phyloP scores from a whole-genome alignment of 2,888 invertebrate genomes.

The Pachycephus smyrnensis region DNA sequence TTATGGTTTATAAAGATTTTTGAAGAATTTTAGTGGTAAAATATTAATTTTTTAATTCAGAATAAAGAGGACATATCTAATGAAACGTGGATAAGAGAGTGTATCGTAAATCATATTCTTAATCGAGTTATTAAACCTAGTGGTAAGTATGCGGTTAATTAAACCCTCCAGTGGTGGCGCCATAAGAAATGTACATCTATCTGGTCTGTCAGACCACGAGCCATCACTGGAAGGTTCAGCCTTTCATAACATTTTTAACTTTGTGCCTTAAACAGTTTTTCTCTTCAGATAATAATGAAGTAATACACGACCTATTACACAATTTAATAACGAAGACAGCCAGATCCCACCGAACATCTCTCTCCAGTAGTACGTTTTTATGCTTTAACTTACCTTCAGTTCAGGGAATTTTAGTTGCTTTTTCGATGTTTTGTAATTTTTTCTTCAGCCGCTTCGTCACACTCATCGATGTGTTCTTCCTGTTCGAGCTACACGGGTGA shows the following conservation, averaged over 20 bases:
- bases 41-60: neutral
- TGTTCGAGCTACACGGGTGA: neutral
- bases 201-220: neutral
- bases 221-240: neutral
- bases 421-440: neutral
- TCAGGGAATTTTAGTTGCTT: neutral
- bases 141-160: neutral
- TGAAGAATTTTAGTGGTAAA: neutral
- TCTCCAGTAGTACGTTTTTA: neutral
- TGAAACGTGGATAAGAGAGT: neutral
- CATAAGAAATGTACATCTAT: neutral
- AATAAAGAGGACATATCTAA: neutral
- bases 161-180: neutral
- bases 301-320: slow-evolving; percentile 5
- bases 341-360: neutral
- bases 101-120: neutral
- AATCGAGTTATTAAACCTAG: neutral
- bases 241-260: neutral
- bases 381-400: neutral
- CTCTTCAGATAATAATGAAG: slow-evolving; percentile 13
- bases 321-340: slow-evolving; percentile 9
- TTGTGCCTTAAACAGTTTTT: neutral
- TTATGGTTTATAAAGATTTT: neutral
- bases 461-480: neutral
- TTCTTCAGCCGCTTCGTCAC: neutral